phyloP scores from a whole-genome alignment of 2,888 invertebrate genomes.

The Drosophila tanythrix region DNA sequence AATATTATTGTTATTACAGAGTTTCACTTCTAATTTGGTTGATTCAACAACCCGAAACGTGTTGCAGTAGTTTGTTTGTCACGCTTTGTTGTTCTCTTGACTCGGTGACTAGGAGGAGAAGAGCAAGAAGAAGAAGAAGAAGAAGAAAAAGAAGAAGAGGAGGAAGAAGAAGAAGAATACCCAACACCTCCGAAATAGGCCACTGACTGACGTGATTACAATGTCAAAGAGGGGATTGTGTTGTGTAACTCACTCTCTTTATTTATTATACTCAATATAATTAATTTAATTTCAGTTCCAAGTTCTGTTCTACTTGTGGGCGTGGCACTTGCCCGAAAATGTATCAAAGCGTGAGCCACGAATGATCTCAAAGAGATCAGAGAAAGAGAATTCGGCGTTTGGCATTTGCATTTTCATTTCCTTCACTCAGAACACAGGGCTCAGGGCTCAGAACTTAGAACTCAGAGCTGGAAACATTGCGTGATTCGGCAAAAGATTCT shows the following conservation, averaged over 20 bases:
- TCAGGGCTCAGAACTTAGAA: constrained; percentile 2
- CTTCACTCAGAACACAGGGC: constrained; percentile 33
- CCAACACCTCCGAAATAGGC: constrained; percentile 64
- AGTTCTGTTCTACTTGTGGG: constrained; percentile 33
- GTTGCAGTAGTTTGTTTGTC: constrained; percentile 40
- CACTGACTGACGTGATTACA: constrained; percentile 72
- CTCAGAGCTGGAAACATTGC: constrained; percentile 51
- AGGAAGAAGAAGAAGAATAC: constrained; percentile 2
- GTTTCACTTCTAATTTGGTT: constrained; percentile 38
- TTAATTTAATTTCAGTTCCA: constrained; percentile 68
- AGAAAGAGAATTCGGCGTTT: constrained; percentile 54
- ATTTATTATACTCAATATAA: constrained; percentile 71
- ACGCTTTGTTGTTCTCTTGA: constrained; percentile 47
- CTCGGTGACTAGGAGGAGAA: constrained; percentile 1
- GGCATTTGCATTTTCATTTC: constrained; percentile 66
- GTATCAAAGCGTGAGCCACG: constrained; percentile 70
- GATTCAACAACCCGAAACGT: constrained; percentile 14
- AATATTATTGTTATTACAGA: constrained; percentile 16
- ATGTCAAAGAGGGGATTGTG: constrained; percentile 59
- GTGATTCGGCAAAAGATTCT: constrained; percentile 71
- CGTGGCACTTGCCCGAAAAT: constrained; percentile 57
- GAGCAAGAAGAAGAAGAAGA: neutral
- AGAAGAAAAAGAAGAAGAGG: constrained; percentile 1
- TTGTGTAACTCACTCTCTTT: constrained; percentile 63
- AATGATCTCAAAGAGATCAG: constrained; percentile 54